Percentiles rank a stretch among this genome's conserved stretches.
Conservation (phyloP, 2,113 vertebrate genomes). For the Microcebus tavaratra region DNA sequence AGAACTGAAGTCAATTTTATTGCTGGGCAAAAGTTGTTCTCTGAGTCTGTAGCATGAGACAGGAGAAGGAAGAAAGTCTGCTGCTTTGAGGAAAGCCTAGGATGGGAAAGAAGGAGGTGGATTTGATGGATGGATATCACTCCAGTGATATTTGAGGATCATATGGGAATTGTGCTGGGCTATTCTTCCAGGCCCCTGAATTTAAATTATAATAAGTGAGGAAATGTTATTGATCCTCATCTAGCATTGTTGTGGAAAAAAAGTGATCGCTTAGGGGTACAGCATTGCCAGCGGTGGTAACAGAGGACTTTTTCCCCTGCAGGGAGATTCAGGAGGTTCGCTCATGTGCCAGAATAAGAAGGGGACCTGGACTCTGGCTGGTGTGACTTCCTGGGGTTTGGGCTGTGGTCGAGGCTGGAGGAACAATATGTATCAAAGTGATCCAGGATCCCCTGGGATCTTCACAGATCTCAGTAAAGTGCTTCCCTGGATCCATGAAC, state of each 20-base stretch:
- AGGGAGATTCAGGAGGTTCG: conserved; percentile 93
- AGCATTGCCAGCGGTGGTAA: not conserved
- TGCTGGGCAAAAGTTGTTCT: not conserved
- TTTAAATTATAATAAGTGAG: not conserved
- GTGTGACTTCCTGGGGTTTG: conserved; percentile 93
- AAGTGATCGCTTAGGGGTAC: not conserved
- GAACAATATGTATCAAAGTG: conserved; percentile 81
- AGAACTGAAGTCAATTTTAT: not conserved
- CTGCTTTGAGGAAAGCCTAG: not conserved
- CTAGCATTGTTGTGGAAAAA: not conserved
- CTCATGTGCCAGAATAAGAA: conserved; percentile 86
- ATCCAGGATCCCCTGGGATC: conserved; percentile 90
- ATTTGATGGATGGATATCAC: not conserved
- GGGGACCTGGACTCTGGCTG: conserved; percentile 87
- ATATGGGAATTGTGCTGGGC: not conserved
- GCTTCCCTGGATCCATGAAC: conserved; percentile 88
- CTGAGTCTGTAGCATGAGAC: not conserved
- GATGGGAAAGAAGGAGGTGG: not conserved
- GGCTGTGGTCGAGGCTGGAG: conserved; percentile 92
- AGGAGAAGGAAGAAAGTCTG: not conserved
- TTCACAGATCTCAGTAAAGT: conserved; percentile 89
- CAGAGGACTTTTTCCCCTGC: not conserved
- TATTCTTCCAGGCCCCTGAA: not conserved
- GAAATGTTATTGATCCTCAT: not conserved
- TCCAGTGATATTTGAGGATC: not conserved